Conservation (phyloP, 1,140 invertebrate genomes). For the Dendroctonus valens region DNA sequence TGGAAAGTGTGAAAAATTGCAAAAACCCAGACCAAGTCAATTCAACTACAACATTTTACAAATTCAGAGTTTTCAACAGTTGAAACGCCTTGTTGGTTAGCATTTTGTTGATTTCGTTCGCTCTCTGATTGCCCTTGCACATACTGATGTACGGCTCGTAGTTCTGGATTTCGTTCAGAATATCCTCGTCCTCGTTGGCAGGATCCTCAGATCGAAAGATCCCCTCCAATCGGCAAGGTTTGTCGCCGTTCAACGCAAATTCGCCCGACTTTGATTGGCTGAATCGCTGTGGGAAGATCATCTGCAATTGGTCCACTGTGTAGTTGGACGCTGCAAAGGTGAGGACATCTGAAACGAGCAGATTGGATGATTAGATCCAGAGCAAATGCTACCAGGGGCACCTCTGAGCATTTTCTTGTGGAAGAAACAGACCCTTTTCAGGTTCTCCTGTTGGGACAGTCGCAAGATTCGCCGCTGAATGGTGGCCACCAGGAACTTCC, state of each 20-base stretch:
- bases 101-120: conserved; percentile 61
- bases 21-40: no score
- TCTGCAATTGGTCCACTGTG: conserved; percentile 53
- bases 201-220: conserved; percentile 9
- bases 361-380: no score
- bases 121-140: conserved; percentile 58
- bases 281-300: conserved; percentile 53
- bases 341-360: conserved; percentile 50
- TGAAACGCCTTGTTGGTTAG: conserved; percentile 62
- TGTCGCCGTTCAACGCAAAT: conserved; percentile 17
- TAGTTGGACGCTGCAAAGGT: conserved; percentile 55
- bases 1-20: no score
- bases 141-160: conserved; percentile 54
- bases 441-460: conserved; percentile 46
- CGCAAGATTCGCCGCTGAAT: conserved; percentile 52
- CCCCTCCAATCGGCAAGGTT: conserved; percentile 15
- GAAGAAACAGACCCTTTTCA: conserved; percentile 51
- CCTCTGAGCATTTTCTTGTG: conserved; percentile 55
- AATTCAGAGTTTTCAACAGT: conserved; percentile 57
- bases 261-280: conserved; percentile 38
- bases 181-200: conserved; percentile 36
- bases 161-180: conserved; percentile 48
- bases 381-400: conserved; percentile 33
- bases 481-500: conserved; percentile 55
- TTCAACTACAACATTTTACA: conserved; percentile 43